Evolutionary conservation across 2,888 invertebrate genomes (phyloP), one percentile per base, ranked within the genome.

Genomic region (Eucera pruinosa): DNA sequence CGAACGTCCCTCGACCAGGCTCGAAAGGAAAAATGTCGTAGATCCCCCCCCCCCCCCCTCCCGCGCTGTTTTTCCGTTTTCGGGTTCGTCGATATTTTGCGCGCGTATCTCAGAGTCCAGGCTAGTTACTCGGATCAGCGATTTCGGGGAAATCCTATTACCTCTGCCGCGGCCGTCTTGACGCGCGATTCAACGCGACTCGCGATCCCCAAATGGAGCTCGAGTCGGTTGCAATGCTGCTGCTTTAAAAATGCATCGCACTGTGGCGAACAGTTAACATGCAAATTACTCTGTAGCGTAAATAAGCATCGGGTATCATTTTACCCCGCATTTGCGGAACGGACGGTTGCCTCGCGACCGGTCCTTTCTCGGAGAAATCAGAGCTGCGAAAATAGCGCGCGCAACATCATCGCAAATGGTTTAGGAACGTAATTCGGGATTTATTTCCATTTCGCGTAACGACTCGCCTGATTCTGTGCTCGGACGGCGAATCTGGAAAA

Each of bases 91-190:
- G 55, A 64, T 64, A 78, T 69, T 64, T 75, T n/a, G n/a, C 23
- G 55, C 76, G 67, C 69, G 68, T 76, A 65, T 27, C 13, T 11
- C 13, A 18, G 5, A 7, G 20, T 39, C 30, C 25, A 18, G 20
- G 39, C 36, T 54, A 54, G 71, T 71, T 75, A 77, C 25, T 50
- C 52, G 75, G 58, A 69, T 69, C 78, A 76, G 65, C 65, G 65
- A 60, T 55, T 78, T 78, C 61, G 55, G 2, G 36, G 36, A 73
- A 50, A 76, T 71, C 58, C 18, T 47, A 43, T 66, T 77, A 60
- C 5, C 43, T n/a, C 6, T n/a, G 30, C 39, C 47, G 5, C 18
- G 20, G 47, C 45, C 67, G 41, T 23, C 11, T 68, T 30, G 48
- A 61, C 74, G 33, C 43, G 2, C 15, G 20, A 1, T n/a, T 48